A percentile compares a stretch with the other conserved stretches of the same genome.
Conservation (phyloP, 2,113 vertebrate genomes). For the Tachycineta bicolor region DNA sequence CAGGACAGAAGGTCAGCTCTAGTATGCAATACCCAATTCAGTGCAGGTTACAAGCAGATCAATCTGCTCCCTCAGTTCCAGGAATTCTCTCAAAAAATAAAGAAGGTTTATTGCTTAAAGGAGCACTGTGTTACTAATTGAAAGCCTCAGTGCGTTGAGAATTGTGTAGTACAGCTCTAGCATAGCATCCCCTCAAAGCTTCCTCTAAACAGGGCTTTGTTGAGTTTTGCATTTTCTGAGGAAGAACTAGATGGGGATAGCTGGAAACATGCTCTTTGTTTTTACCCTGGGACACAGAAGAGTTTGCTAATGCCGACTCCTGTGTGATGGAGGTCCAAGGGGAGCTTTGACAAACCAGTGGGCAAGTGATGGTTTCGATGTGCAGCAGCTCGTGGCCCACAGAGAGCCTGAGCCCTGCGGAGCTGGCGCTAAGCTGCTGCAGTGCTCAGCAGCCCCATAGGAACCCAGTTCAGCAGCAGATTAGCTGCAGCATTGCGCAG, state of each 20-base stretch:
- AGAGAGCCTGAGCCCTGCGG: not conserved
- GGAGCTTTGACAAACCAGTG: not conserved
- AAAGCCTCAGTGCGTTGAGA: not conserved
- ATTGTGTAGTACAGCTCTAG: not conserved
- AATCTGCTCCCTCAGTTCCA: not conserved
- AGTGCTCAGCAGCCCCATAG: not conserved
- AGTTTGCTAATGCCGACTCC: not conserved
- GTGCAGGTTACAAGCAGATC: not conserved
- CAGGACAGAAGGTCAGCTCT: not conserved
- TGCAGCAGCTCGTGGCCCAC: rapidly evolving
- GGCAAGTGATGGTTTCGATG: not conserved
- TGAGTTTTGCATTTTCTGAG: not conserved
- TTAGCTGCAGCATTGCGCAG: not conserved
- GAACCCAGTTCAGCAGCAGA: conserved; percentile 7
- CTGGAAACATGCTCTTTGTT: not conserved
- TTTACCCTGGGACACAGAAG: not conserved
- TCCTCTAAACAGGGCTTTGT: not conserved
- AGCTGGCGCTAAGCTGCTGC: not conserved
- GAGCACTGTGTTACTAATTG: not conserved
- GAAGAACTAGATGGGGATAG: not conserved
- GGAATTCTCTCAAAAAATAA: not conserved
- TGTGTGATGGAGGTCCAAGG: not conserved
- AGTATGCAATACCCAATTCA: not conserved
- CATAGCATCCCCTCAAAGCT: not conserved
- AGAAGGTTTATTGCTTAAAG: not conserved